These are phyloP conservation scores for Tethea ocularis DNA, from an alignment of 2,888 invertebrate genomes.

Conservation along the genomic window DNA sequence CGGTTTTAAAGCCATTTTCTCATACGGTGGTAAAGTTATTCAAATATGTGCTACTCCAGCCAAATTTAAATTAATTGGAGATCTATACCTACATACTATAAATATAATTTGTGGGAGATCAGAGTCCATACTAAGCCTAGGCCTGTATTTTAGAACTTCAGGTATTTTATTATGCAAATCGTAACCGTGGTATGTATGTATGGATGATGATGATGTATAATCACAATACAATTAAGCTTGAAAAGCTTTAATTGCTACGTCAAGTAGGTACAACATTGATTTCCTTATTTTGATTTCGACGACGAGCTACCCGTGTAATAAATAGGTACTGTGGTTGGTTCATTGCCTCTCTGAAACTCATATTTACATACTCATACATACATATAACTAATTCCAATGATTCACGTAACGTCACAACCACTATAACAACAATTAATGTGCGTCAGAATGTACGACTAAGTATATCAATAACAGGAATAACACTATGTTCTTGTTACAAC, in stretches of 20 bases:
- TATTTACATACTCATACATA: background rate
- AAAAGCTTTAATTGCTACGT: conserved; percentile 2
- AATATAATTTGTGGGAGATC: no score
- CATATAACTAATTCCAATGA: background rate
- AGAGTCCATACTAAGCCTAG: no score
- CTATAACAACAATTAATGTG: conserved; percentile 7
- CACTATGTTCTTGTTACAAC: background rate
- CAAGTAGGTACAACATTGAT: background rate
- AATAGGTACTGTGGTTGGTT: background rate
- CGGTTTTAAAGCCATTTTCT: background rate
- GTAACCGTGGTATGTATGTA: no score
- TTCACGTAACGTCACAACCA: conserved; percentile 4
- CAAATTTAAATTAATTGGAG: no score
- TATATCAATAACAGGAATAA: conserved; percentile 1
- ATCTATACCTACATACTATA: no score
- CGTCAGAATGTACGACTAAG: conserved; percentile 3
- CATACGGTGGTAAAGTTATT: background rate
- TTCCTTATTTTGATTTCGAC: background rate
- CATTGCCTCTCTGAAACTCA: background rate
- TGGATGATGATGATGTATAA: no score
- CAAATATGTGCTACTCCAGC: no score
- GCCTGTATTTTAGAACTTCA: no score
- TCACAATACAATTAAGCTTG: background rate
- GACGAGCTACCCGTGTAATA: background rate
- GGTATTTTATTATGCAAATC: no score